These are phyloP conservation scores for Pelusios castaneus DNA, from an alignment of 2,113 vertebrate species.

Conservation along the genomic window DNA sequence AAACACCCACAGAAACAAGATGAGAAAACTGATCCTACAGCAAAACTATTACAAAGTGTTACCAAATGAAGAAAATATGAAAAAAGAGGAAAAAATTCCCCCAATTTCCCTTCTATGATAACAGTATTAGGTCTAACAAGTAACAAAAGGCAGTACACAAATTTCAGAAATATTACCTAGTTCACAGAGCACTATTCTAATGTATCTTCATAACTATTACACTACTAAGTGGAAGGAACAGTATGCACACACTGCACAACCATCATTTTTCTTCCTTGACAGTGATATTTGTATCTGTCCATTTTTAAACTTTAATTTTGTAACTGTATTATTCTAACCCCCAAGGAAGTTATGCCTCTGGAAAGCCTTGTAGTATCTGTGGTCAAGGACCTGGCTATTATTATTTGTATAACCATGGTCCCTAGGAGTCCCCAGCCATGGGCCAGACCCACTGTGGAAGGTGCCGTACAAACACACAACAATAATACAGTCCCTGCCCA, in stretches of 20 bases:
- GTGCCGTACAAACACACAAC: background rate
- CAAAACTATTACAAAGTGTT: background rate
- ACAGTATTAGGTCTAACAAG: background rate
- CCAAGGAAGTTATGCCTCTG: background rate
- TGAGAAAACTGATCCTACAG: background rate
- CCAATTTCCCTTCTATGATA: background rate
- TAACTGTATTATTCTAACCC: background rate
- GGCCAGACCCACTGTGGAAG: background rate
- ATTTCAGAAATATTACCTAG: background rate
- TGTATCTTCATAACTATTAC: background rate
- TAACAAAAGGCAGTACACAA: background rate
- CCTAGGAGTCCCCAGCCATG: background rate
- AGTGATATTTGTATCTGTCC: background rate
- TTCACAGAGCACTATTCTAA: background rate
- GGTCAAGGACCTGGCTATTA: background rate
- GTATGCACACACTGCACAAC: background rate
- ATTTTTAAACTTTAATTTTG: background rate
- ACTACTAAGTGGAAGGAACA: background rate
- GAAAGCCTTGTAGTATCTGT: background rate
- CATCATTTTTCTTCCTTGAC: background rate
- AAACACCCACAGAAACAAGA: background rate
- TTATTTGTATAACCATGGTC: background rate
- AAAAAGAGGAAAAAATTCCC: accelerated
- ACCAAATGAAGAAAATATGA: background rate
- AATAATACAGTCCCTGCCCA: background rate